Percentiles rank a stretch among this genome's conserved stretches.
phyloP scores from a whole-genome alignment of 2,113 vertebrate species.

The Corvus cornix region DNA sequence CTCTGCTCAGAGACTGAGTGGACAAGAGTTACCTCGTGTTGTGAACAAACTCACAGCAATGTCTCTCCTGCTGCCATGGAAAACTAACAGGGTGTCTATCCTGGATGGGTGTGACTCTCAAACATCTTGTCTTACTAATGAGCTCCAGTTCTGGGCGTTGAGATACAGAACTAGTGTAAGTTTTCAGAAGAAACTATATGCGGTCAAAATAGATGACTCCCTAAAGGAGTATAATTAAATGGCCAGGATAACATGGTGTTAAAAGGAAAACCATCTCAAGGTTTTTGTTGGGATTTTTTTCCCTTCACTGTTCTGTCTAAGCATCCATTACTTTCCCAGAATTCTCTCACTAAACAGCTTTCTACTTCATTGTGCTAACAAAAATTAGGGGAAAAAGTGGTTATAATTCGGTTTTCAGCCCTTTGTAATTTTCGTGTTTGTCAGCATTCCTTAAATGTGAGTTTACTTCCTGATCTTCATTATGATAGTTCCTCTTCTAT shows the following conservation, averaged over 20 bases:
- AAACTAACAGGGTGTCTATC: neutral
- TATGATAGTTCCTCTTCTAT: neutral
- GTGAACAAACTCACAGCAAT: accelerated
- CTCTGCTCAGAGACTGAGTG: neutral
- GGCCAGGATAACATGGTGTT: neutral
- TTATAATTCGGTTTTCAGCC: neutral
- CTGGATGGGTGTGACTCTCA: neutral
- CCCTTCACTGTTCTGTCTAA: neutral
- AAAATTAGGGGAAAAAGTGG: neutral
- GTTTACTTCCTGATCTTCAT: neutral
- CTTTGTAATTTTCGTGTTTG: neutral
- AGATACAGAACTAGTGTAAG: neutral
- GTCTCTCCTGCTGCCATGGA: neutral
- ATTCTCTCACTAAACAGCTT: neutral
- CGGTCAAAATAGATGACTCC: neutral
- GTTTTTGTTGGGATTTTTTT: neutral
- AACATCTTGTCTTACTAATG: neutral
- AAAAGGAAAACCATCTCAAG: neutral
- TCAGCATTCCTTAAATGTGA: neutral
- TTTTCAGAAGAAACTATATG: neutral
- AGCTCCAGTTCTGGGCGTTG: neutral
- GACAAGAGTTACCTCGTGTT: neutral
- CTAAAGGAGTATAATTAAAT: neutral
- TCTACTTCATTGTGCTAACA: neutral
- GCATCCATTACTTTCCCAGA: neutral